These are phyloP conservation scores for Charadrius vociferus DNA, from an alignment of 2,113 vertebrate genomes.

Conservation along the genomic window DNA sequence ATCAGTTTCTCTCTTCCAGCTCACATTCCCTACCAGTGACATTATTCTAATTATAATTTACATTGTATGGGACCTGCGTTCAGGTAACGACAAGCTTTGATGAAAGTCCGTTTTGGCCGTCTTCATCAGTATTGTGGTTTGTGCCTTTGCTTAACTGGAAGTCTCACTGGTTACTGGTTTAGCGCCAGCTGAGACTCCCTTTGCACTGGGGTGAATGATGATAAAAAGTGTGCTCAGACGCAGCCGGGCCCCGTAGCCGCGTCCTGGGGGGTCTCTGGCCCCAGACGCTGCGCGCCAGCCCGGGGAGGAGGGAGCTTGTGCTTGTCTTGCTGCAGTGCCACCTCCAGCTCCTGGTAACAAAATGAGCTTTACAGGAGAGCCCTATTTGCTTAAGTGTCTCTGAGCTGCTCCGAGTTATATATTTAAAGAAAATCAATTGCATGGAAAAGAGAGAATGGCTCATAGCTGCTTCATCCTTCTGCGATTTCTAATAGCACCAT, in stretches of 20 bases:
- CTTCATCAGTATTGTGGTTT: accelerated
- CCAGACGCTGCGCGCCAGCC: accelerated
- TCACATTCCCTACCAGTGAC: neutral
- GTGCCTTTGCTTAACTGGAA: neutral
- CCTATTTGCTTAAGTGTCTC: neutral
- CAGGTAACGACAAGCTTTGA: neutral
- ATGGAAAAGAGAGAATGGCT: neutral
- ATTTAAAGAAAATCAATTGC: neutral
- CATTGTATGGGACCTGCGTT: neutral
- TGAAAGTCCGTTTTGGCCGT: accelerated
- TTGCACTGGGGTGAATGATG: neutral
- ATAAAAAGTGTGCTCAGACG: neutral
- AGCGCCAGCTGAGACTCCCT: neutral
- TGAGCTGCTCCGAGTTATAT: neutral
- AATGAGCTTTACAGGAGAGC: neutral
- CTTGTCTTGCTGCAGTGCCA: neutral
- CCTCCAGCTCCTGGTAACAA: neutral
- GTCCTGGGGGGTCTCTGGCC: neutral
- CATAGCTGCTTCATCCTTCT: neutral
- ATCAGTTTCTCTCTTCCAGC: neutral
- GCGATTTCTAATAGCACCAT: neutral
- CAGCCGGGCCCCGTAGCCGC: neutral
- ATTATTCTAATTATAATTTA: neutral
- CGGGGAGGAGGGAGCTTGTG: accelerated
- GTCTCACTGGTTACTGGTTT: accelerated